A percentile compares a stretch with the other conserved stretches of the same genome.
Evolutionary conservation across 64 coral and sea anemone species (phyloP).

Genomic region (Montipora cactus): DNA sequence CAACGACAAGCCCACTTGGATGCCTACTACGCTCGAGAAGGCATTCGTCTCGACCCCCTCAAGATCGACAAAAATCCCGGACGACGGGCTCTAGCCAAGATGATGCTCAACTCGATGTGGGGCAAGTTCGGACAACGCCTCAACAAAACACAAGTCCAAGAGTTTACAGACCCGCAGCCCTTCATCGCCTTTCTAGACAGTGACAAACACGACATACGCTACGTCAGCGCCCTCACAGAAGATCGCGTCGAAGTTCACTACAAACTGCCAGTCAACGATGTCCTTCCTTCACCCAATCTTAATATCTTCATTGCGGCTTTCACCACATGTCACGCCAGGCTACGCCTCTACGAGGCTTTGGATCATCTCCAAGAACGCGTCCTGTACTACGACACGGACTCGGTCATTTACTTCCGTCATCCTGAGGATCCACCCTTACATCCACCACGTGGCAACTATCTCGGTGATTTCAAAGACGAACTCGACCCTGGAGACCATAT

Average conservation of each 20-base stretch:
- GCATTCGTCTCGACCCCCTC: background rate
- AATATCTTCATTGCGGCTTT: conserved; percentile 40
- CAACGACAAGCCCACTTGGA: background rate
- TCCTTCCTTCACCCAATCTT: background rate
- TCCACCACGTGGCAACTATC: background rate
- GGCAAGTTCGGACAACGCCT: conserved; percentile 36
- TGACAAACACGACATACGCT: background rate
- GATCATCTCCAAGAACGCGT: background rate
- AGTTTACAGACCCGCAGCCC: background rate
- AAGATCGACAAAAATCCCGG: conserved; percentile 29
- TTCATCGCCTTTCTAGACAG: background rate
- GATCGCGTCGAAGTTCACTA: background rate
- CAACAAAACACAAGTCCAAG: background rate
- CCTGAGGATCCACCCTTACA: background rate
- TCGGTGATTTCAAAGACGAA: conserved; percentile 27
- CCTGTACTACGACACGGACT: background rate
- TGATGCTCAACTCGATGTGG: conserved; percentile 21
- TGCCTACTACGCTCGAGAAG: background rate
- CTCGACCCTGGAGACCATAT: background rate
- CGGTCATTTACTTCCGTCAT: background rate
- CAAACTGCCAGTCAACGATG: background rate
- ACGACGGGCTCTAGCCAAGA: background rate
- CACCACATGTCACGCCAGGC: conserved; percentile 27
- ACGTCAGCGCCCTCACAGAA: background rate
- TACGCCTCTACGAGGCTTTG: background rate